phyloP scores from a whole-genome alignment of 2,888 invertebrate genomes.

The Dolichomitus sp. region DNA sequence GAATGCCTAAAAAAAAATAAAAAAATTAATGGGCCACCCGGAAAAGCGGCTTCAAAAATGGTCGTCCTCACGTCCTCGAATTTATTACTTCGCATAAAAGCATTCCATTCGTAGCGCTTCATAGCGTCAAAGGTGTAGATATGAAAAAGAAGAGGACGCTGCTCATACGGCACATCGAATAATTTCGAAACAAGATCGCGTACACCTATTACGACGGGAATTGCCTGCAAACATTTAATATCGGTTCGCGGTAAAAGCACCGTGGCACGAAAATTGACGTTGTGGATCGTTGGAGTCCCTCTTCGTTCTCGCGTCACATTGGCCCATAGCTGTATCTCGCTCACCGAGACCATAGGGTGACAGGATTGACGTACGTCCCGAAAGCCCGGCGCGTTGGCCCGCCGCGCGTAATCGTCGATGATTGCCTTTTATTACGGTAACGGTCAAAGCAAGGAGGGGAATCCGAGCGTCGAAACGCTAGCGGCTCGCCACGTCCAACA shows the following conservation, averaged over 20 bases:
- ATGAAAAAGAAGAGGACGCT: constrained; percentile 52
- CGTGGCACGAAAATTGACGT: constrained; percentile 81
- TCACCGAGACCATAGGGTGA: constrained; percentile 68
- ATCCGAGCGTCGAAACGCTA: constrained; percentile 75
- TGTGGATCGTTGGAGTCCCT: constrained; percentile 66
- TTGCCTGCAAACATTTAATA: constrained; percentile 84
- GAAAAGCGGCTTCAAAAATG: background rate
- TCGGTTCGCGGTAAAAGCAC: constrained; percentile 78
- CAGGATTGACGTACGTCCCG: constrained; percentile 76
- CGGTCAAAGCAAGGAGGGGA: constrained; percentile 82
- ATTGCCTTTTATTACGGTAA: constrained; percentile 84
- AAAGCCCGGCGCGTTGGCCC: constrained; percentile 69
- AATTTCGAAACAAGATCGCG: constrained; percentile 77
- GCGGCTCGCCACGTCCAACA: constrained; percentile 48
- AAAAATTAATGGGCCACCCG: background rate
- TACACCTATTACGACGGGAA: constrained; percentile 80
- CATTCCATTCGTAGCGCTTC: background rate
- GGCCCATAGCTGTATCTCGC: constrained; percentile 1
- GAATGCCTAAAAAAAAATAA: background rate
- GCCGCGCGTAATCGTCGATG: constrained; percentile 82
- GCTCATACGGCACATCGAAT: constrained; percentile 71
- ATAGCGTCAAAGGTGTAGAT: background rate
- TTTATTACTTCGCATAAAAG: background rate
- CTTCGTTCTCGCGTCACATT: constrained; percentile 19
- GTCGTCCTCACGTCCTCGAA: background rate